A percentile compares a stretch with the other conserved stretches of the same genome.
Evolutionary conservation across 1,140 invertebrate species (phyloP).

Genomic region (Brachionus asplanchnoidis): DNA sequence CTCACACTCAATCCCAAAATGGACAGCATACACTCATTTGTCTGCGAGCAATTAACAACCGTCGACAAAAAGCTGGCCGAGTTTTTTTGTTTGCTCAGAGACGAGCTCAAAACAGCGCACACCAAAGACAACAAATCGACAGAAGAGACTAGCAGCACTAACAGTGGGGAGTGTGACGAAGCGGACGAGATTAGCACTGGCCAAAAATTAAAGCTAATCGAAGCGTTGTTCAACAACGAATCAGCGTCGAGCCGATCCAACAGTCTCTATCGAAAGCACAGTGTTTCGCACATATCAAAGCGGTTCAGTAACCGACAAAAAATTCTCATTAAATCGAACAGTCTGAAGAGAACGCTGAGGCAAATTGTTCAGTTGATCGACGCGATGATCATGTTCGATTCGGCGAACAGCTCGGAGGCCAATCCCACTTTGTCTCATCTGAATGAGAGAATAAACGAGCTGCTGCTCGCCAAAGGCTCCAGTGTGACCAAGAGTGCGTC

Average conservation of each 20-base stretch:
- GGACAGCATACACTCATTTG: neutral
- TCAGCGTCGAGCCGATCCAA: neutral
- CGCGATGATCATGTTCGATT: neutral
- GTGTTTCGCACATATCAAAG: neutral
- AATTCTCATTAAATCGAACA: neutral
- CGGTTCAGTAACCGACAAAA: slow-evolving; percentile 23
- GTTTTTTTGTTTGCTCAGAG: neutral
- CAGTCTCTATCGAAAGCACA: neutral
- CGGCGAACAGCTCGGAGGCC: too few species aligned
- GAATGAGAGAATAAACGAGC: neutral
- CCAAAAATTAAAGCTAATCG: neutral
- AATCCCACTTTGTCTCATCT: neutral
- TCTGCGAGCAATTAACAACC: neutral
- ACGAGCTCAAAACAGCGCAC: neutral
- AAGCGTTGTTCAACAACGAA: neutral
- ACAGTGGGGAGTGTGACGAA: neutral
- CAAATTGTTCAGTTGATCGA: neutral
- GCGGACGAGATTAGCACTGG: neutral
- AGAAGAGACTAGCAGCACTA: neutral
- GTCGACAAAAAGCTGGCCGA: neutral
- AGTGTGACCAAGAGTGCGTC: neutral
- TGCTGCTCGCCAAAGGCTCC: neutral
- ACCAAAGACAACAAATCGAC: neutral
- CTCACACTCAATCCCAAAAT: neutral
- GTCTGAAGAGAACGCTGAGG: neutral